Conservation (phyloP, 92 coral and sea anemone species). For the Epizoanthus stellaris region DNA sequence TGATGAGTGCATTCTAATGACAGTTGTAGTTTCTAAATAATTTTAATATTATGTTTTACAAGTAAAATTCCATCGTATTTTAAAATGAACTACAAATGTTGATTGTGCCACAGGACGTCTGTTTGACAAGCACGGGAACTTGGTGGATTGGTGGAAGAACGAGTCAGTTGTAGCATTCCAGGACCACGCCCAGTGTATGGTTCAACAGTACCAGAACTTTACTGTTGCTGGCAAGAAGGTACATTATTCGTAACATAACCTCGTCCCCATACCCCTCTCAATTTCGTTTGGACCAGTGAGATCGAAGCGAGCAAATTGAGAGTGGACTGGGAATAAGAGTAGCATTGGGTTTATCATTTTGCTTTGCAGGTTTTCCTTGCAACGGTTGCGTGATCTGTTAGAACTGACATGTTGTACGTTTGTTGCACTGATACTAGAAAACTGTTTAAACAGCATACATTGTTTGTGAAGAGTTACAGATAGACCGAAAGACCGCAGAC, state of each 20-base stretch:
- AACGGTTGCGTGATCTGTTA: too few species aligned
- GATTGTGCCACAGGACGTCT: conserved; percentile 66
- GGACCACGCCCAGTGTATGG: conserved; percentile 79
- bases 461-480: too few species aligned
- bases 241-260: conserved; percentile 11
- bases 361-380: too few species aligned
- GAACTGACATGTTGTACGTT: too few species aligned
- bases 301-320: not conserved
- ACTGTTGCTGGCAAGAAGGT: conserved; percentile 85
- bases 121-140: conserved; percentile 91
- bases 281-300: not conserved
- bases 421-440: too few species aligned
- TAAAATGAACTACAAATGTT: not conserved
- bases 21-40: too few species aligned
- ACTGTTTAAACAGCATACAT: too few species aligned
- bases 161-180: conserved; percentile 86
- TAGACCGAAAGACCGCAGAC: too few species aligned
- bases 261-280: too few species aligned
- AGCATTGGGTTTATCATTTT: too few species aligned
- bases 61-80: not conserved
- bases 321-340: not conserved
- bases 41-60: not conserved
- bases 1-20: too few species aligned
- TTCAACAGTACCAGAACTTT: conserved; percentile 89
- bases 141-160: conserved; percentile 96